Evolutionary conservation across 2,888 invertebrate genomes (phyloP), one percentile per base, ranked within the genome.

Genomic region (Amblyteles armatorius): DNA sequence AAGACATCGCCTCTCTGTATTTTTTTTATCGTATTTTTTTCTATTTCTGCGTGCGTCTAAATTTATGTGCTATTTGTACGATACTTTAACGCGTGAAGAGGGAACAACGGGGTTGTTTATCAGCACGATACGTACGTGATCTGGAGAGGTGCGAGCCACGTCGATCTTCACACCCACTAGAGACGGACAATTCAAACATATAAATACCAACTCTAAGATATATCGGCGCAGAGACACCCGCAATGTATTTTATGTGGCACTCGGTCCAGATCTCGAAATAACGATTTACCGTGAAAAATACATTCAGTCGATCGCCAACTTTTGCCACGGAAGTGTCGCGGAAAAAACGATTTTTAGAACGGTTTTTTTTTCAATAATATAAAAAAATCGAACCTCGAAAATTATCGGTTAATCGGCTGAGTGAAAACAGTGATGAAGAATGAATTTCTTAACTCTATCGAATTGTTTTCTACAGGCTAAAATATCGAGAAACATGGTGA

Each of bases 401-500:
- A 26, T 60, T 67, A 5, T 13, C 40, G 55, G 50, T 50, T 57
- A 13, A 22, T 69, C 74, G 19, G n/a, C 19, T n/a, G 2, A 19
- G 40, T 40, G 67, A 22, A 36, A 67, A 44, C 55, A 73, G 68
- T 65, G 50, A 71, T 57, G 74, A 79, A 44, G 26, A 40, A 69
- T 69, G 50, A 78, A 50, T 74, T 55, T 65, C 13, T 63, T 74
- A 40, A 7, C n/a, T 29, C 44, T 19, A 65, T 44, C 26, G 67
- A 71, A 65, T 77, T 85, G 4, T 57, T n/a, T 84, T 73, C 57
- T 19, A 79, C 76, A 85, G 85, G 71, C 26, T 85, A 71, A 78
- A 76, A 60, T 63, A 22, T 40, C 7, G 19, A 74, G 57, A 19
- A 67, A 44, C 52, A 82, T 84, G 73, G 48, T 44, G 78, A 78